Percentiles rank a stretch among this genome's conserved stretches.
Evolutionary conservation across 2,888 invertebrate species (phyloP).

Genomic region (Acheta domesticus): DNA sequence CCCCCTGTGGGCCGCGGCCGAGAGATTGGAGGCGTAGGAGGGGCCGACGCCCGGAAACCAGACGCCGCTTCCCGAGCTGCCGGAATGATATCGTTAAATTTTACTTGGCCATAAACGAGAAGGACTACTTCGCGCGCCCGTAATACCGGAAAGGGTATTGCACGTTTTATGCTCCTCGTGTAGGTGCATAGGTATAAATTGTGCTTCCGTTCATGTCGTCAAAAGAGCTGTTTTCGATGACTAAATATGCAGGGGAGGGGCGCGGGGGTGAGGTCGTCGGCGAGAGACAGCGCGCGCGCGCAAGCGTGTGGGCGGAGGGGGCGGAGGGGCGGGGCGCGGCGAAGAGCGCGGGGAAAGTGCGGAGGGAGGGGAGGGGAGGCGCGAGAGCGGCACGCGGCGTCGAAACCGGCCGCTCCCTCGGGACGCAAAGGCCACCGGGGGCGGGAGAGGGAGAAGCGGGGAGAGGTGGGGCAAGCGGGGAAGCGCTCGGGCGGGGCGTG

Average conservation of each 20-base stretch:
- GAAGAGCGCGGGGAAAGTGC: not conserved
- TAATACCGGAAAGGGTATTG: slow-evolving; percentile 18
- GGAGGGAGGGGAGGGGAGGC: not conserved
- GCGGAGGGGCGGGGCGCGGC: not conserved
- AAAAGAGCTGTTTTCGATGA: not conserved
- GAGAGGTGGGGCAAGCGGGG: no score
- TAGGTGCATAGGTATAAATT: slow-evolving; percentile 18
- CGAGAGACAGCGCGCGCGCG: not conserved
- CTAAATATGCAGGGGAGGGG: not conserved
- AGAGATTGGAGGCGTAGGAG: slow-evolving; percentile 1
- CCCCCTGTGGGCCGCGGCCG: not conserved
- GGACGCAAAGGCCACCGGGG: not conserved
- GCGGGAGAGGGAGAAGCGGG: not conserved
- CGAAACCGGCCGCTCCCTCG: not conserved
- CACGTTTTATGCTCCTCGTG: slow-evolving; percentile 18
- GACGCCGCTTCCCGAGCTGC: slow-evolving; percentile 18
- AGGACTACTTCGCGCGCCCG: slow-evolving; percentile 9
- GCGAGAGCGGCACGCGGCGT: not conserved
- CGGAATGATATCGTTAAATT: slow-evolving; percentile 18
- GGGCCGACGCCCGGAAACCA: slow-evolving; percentile 18
- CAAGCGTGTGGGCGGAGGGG: not conserved
- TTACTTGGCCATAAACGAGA: slow-evolving; percentile 18
- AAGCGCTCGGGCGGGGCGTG: no score
- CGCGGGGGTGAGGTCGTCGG: not conserved
- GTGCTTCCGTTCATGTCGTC: slow-evolving; percentile 18